Base-by-base conservation (phyloP, 2,113 vertebrate species). In the Hassar affinis region DNA sequence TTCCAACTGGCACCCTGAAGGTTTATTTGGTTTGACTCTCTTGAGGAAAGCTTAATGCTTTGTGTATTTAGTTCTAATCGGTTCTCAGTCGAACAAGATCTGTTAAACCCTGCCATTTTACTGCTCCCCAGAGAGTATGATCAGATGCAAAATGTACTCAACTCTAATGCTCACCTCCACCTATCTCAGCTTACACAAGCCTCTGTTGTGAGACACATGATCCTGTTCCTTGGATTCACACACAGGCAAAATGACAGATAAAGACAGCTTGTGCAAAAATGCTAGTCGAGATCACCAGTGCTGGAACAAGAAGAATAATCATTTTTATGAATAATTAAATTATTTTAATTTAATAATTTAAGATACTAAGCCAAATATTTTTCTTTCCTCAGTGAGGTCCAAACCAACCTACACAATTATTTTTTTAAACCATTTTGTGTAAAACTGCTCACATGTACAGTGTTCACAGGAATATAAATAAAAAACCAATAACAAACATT, bases 181-280 rank as follows among this genome's bases (percentile, higher is more conserved):
- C 38, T 72, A 49, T 45, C 42, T 72, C 69, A 72, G 14, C 69
- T 72, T 72, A 72, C 69, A 72, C 42, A 72, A 47, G 49, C 45
- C 42, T 47, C 42, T 49, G 25, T 72, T 72, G 20, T 47, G 68
- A 6, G 38, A 38, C 20, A 71, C 25, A 4, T 12, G 11, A 71
- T 35, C 22, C 38, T 72, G 42, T 47, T 12, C 25, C 22, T 27
- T 47, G 38, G 47, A 72, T 47, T 72, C 42, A 47, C n/a, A 49
- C 22, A 27, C 45, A 49, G 14, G 47, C 68, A 72, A n/a, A 72
- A 47, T 22, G 5, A 72, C 69, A n/a, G 11, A 72, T 6, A 49
- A 74, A 27, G 45, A n/a, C 45, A 74, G n/a, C 51, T 30, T 30
- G n/a, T 17, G n/a, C 71, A 51, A 15, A 74, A 51, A 47, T 3